phyloP scores from a whole-genome alignment of 2,113 vertebrate genomes.

The Hippotragus niger region DNA sequence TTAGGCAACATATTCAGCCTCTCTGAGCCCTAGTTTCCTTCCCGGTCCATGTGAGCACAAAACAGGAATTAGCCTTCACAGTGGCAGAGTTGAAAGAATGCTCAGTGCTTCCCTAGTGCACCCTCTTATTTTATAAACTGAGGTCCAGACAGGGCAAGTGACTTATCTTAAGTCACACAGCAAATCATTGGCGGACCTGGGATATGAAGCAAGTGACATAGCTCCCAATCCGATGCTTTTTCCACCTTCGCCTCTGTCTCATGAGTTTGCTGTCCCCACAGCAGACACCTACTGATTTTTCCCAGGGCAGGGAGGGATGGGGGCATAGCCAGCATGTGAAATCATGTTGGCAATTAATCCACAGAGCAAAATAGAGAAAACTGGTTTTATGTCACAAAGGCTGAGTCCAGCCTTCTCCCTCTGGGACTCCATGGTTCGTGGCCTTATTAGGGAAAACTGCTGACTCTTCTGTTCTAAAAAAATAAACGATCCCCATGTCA shows the following conservation, averaged over 20 bases:
- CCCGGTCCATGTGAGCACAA: background rate
- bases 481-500: background rate
- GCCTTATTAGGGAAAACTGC: constrained; percentile 70
- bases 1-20: background rate
- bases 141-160: background rate
- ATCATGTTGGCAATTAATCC: constrained; percentile 36
- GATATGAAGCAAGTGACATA: too few species aligned
- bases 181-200: background rate
- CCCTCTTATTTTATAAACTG: background rate
- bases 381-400: constrained; percentile 55
- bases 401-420: constrained; percentile 50
- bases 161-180: background rate
- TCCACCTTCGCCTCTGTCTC: background rate
- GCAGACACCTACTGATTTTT: background rate
- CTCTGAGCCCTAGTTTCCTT: background rate
- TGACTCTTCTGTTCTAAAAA: constrained; percentile 51
- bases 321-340: background rate
- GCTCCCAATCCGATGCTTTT: background rate
- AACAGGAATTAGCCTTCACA: background rate
- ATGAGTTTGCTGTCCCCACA: background rate
- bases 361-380: constrained; percentile 42
- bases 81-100: background rate
- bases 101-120: background rate
- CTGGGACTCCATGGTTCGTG: constrained; percentile 43
- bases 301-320: background rate